These are phyloP conservation scores for Miltochrista miniata DNA, from an alignment of 2,888 invertebrate species.

Conservation along the genomic window DNA sequence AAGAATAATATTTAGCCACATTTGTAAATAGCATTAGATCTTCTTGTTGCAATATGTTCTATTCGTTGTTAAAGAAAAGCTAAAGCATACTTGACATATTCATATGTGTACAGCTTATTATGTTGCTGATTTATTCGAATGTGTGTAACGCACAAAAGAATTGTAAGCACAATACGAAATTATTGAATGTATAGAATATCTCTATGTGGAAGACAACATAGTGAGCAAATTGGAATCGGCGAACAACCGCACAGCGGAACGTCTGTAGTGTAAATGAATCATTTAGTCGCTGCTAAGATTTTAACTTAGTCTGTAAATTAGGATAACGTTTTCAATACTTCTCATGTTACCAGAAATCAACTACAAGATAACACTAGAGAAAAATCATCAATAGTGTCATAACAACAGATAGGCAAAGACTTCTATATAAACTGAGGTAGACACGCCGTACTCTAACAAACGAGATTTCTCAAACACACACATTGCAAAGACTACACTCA, in stretches of 20 bases:
- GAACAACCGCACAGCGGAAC: constrained; percentile 43
- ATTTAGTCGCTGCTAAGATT: constrained; percentile 50
- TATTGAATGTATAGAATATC: constrained; percentile 61
- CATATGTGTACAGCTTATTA: constrained; percentile 48
- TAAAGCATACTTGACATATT: constrained; percentile 47
- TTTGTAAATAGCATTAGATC: constrained; percentile 78
- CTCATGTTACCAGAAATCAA: constrained; percentile 25
- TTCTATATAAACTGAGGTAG: too few species aligned
- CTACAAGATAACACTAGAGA: constrained; percentile 14
- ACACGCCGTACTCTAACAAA: too few species aligned
- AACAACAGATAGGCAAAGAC: too few species aligned
- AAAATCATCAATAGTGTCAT: too few species aligned
- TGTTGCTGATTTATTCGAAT: constrained; percentile 43
- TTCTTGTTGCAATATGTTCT: constrained; percentile 72
- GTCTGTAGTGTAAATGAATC: constrained; percentile 58
- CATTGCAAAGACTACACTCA: too few species aligned
- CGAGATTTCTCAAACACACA: too few species aligned
- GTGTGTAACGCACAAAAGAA: constrained; percentile 67
- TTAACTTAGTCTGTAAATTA: constrained; percentile 46
- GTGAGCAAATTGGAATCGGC: constrained; percentile 68
- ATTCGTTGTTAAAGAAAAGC: constrained; percentile 67
- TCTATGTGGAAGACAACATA: constrained; percentile 79
- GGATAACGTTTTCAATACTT: constrained; percentile 29
- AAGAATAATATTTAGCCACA: constrained; percentile 82
- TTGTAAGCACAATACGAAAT: constrained; percentile 62